Evolutionary conservation across 2,888 invertebrate genomes (phyloP).

Genomic region (Callinectes sapidus): DNA sequence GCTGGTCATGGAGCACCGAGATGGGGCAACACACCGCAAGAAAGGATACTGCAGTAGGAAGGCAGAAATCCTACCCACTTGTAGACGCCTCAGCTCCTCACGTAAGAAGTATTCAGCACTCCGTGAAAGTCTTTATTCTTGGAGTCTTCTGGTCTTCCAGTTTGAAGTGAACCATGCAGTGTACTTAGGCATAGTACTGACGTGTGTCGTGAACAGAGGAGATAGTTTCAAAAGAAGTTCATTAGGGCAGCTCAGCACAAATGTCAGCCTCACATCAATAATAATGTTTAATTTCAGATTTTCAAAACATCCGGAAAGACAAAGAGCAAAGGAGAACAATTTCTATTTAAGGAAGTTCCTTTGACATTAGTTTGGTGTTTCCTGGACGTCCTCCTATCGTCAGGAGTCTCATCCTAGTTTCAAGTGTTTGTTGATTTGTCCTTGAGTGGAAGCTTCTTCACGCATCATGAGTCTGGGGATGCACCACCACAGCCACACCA

Average conservation of each 20-base stretch:
- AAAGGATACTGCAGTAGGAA: neutral
- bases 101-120: neutral
- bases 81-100: constrained; percentile 7
- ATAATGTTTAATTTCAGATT: neutral
- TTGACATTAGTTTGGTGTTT: neutral
- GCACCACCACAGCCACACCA: neutral
- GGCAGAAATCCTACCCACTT: neutral
- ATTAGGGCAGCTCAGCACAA: neutral
- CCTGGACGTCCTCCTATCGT: neutral
- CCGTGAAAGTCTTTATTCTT: neutral
- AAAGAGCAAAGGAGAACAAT: neutral
- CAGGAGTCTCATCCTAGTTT: neutral
- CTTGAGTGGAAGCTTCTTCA: neutral
- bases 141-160: neutral
- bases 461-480: neutral
- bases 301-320: neutral
- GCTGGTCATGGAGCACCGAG: neutral
- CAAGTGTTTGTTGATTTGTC: neutral
- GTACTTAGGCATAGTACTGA: neutral
- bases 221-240: neutral
- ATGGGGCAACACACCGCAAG: neutral
- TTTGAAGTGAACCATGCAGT: neutral
- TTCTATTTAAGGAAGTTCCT: neutral
- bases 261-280: neutral
- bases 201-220: neutral